Percentiles rank a stretch among this genome's conserved stretches.
These are phyloP conservation scores for Aix galericulata DNA, from an alignment of 2,113 vertebrate genomes.

Conservation along the genomic window DNA sequence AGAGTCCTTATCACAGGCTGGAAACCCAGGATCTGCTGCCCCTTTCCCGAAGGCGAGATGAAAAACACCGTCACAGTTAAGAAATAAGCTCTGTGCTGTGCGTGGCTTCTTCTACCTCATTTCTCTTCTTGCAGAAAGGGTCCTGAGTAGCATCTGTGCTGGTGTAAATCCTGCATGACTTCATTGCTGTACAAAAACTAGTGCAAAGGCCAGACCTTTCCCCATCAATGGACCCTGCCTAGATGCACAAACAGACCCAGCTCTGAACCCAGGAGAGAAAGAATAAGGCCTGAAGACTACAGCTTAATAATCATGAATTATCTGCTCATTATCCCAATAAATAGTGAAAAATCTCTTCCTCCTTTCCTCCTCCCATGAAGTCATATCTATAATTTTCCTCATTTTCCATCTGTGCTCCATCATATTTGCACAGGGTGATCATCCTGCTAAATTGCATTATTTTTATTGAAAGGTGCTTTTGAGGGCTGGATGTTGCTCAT, in stretches of 20 bases:
- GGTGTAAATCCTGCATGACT: background rate
- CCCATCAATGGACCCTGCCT: background rate
- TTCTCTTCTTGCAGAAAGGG: background rate
- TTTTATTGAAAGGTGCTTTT: conserved; percentile 66
- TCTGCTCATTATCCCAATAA: conserved; percentile 64
- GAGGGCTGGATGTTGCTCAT: background rate
- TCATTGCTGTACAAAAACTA: background rate
- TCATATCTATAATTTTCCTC: conserved; percentile 25
- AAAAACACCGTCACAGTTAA: background rate
- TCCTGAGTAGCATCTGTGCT: background rate
- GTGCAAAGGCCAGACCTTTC: background rate
- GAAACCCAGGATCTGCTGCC: background rate
- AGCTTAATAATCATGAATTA: conserved; percentile 60
- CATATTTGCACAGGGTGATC: conserved; percentile 57
- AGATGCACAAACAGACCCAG: background rate
- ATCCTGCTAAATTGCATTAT: conserved; percentile 52
- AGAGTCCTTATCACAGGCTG: background rate
- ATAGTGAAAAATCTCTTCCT: conserved; percentile 59
- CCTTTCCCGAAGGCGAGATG: background rate
- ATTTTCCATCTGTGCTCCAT: conserved; percentile 63
- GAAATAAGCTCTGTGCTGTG: background rate
- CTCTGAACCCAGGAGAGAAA: background rate
- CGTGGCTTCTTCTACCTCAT: background rate
- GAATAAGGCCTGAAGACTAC: conserved; percentile 13
- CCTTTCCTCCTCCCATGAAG: conserved; percentile 47